Evolutionary conservation across 2,888 invertebrate species (phyloP), one percentile per base, ranked within the genome.

Genomic region (Helobdella robusta): DNA sequence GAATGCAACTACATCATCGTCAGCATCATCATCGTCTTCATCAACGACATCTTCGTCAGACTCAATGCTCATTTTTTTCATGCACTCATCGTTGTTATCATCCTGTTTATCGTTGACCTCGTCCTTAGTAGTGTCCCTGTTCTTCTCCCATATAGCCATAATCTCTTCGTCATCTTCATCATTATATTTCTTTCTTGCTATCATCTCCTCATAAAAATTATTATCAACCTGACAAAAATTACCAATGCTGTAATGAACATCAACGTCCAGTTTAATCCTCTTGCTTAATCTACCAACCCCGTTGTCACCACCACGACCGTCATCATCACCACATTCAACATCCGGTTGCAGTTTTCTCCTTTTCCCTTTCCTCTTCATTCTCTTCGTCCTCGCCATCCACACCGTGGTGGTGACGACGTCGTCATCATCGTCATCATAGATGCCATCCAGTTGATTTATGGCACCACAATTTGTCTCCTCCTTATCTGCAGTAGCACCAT

Each of bases 11-110:
- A 23, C 18, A 20, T 46, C 34, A 5, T 36, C 20, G 15, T 46
- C 34, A 20, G 44, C 30, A 2, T 58, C 59, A 30, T 58, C 59
- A 6, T 25, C 25, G 40, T 65, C 48, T 15, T 15, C 60, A 60
- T 28, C 1, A 34, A 5, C 6, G 15, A 48, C 23, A n/a, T n/a
- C n/a, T n/a, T n/a, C n/a, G n/a, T n/a, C n/a, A n/a, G n/a, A n/a
- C n/a, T n/a, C n/a, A n/a, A n/a, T n/a, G n/a, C n/a, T n/a, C n/a
- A n/a, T n/a, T n/a, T n/a, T n/a, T n/a, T n/a, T n/a, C n/a, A n/a
- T n/a, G n/a, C n/a, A n/a, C n/a, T n/a, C n/a, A n/a, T 11, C 59
- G 23, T 34, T 1, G 20, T 3, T 23, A 59, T 23, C 23, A 34
- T n/a, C 59, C 32, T 4, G 4, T 35, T 59, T 36, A 59, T 59